Conservation (phyloP, 1,140 invertebrate species). For the Achroia grisella region DNA sequence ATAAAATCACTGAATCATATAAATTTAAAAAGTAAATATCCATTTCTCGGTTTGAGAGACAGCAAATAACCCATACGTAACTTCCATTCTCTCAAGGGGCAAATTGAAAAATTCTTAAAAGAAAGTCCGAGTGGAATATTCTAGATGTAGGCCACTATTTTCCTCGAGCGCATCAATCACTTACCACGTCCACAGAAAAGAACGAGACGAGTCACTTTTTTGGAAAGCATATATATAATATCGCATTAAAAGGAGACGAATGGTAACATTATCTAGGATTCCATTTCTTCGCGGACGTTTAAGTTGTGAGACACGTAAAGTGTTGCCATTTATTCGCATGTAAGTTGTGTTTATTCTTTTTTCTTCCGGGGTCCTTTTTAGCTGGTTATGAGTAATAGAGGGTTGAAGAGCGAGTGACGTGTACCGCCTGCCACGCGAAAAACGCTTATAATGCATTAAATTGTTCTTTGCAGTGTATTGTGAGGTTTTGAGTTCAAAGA, state of each 20-base stretch:
- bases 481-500: slow-evolving; percentile 7
- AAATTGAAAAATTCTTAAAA: slow-evolving; percentile 30
- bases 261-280: slow-evolving; percentile 58
- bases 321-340: slow-evolving; percentile 63
- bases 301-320: slow-evolving; percentile 66
- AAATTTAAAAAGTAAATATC: slow-evolving; percentile 1
- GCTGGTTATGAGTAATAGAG: slow-evolving; percentile 55
- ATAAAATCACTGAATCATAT: not conserved
- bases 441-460: slow-evolving; percentile 38
- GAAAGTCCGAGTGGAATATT: slow-evolving; percentile 11
- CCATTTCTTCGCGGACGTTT: slow-evolving; percentile 55
- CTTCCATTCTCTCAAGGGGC: slow-evolving; percentile 23
- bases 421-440: slow-evolving; percentile 30
- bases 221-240: slow-evolving; percentile 32
- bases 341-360: slow-evolving; percentile 62
- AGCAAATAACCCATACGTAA: slow-evolving; percentile 20
- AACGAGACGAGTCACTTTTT: slow-evolving; percentile 15
- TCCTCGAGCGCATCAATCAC: not conserved
- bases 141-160: slow-evolving; percentile 1
- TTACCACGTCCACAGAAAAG: slow-evolving; percentile 8
- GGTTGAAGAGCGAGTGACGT: slow-evolving; percentile 35
- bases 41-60: slow-evolving; percentile 1
- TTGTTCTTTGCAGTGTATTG: slow-evolving; percentile 26
- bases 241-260: slow-evolving; percentile 51
- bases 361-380: slow-evolving; percentile 38